Evolutionary conservation across 1,140 invertebrate genomes (phyloP).

Genomic region (Eulimnadia texana): DNA sequence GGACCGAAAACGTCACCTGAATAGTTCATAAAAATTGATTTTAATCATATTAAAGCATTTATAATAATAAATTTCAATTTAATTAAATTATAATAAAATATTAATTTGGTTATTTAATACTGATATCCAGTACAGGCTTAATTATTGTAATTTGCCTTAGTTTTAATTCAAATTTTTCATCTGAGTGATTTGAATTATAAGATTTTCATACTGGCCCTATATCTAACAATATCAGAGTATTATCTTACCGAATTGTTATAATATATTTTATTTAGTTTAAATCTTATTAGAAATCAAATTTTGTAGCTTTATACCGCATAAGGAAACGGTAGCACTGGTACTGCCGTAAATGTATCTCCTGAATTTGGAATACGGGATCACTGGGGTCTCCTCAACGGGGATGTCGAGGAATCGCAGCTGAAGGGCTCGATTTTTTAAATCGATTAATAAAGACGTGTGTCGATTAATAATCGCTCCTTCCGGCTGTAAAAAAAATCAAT

Average conservation of each 20-base stretch:
- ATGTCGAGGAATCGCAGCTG: conserved; percentile 41
- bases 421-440: conserved; percentile 39
- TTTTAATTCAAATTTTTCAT: background rate
- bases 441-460: conserved; percentile 42
- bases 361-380: conserved; percentile 38
- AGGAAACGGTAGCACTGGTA: conserved; percentile 28
- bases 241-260: background rate
- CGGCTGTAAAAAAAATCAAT: conserved; percentile 30
- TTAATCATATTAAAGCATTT: no score
- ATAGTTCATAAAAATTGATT: no score
- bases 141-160: no score
- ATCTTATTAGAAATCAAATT: background rate
- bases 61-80: no score
- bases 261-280: no score
- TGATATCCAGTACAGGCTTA: no score
- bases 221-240: no score
- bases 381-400: conserved; percentile 39
- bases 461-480: conserved; percentile 41
- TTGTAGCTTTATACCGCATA: conserved; percentile 30
- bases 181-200: background rate
- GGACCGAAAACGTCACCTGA: conserved; percentile 43
- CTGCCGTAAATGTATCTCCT: conserved; percentile 40
- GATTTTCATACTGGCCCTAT: background rate
- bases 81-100: background rate
- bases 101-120: no score